A percentile compares a stretch with the other conserved stretches of the same genome.
Conservation (phyloP, 1,140 invertebrate species). For the Ylistrum balloti region DNA sequence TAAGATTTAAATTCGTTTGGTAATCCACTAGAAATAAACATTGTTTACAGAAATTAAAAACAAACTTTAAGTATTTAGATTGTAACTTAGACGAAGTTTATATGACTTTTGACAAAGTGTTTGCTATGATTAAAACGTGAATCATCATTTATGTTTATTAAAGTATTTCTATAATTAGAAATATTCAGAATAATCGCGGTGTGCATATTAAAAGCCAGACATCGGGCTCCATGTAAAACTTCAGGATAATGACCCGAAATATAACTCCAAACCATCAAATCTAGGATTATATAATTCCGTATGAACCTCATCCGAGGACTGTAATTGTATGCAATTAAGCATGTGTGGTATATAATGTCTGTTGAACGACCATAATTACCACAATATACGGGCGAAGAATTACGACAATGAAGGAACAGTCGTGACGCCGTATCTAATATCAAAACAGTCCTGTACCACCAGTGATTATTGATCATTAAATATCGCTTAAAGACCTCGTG, state of each 20-base stretch:
- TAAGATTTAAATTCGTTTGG: too few species aligned
- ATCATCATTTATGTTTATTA: too few species aligned
- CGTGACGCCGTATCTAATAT: slow-evolving; percentile 37
- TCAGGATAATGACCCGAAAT: background rate
- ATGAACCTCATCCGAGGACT: slow-evolving; percentile 36
- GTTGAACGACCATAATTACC: background rate
- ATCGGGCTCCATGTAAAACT: background rate
- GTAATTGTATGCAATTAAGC: slow-evolving; percentile 8
- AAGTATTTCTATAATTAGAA: too few species aligned
- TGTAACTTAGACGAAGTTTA: too few species aligned
- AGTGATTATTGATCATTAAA: background rate
- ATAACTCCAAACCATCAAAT: background rate
- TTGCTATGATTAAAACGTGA: too few species aligned
- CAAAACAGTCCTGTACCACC: background rate
- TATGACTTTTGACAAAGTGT: too few species aligned
- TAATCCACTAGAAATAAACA: too few species aligned
- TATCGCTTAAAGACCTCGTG: slow-evolving; percentile 30
- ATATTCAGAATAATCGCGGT: too few species aligned
- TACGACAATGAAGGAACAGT: background rate
- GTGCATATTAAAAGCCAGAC: background rate
- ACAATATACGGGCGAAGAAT: background rate
- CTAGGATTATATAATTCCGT: background rate
- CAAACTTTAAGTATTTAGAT: too few species aligned
- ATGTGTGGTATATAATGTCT: background rate
- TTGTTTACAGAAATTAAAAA: too few species aligned